Conservation (phyloP, 2,797 vertebrate species). For the Tapirus indicus region DNA sequence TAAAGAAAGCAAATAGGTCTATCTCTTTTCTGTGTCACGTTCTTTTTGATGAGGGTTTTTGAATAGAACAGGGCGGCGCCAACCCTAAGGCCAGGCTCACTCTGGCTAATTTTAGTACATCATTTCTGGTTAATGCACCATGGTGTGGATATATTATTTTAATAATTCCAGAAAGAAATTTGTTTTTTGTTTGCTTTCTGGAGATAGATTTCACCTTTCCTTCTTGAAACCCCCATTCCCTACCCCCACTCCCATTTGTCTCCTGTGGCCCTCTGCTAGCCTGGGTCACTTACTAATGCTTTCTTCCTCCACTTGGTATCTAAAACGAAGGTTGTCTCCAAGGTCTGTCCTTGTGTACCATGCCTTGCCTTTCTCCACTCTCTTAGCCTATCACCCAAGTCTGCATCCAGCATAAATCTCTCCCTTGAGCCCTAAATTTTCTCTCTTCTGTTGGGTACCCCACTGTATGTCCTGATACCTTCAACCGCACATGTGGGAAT, state of each 20-base stretch:
- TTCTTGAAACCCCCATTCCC: neutral
- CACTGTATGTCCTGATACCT: neutral
- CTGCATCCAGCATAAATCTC: neutral
- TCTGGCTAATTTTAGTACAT: conserved; percentile 13
- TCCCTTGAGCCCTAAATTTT: neutral
- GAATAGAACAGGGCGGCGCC: neutral
- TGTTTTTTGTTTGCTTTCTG: neutral
- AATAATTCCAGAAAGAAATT: conserved; percentile 2
- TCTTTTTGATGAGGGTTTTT: neutral
- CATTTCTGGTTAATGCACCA: conserved; percentile 1
- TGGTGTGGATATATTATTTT: neutral
- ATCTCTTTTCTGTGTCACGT: neutral
- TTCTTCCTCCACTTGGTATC: neutral
- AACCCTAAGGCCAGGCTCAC: neutral
- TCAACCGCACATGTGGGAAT: neutral
- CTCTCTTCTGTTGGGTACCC: neutral
- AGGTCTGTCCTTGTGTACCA: too few relatives aligned
- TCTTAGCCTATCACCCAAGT: neutral
- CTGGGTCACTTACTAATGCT: neutral
- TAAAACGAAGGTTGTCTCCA: neutral
- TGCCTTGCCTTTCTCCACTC: accelerated
- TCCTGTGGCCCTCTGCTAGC: neutral
- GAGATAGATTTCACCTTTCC: neutral
- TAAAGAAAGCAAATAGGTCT: conserved; percentile 63
- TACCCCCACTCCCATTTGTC: too few relatives aligned